Evolutionary conservation across 92 coral and sea anemone species (phyloP), one percentile per base, ranked within the genome.

Genomic region (Paragorgia papillata): DNA sequence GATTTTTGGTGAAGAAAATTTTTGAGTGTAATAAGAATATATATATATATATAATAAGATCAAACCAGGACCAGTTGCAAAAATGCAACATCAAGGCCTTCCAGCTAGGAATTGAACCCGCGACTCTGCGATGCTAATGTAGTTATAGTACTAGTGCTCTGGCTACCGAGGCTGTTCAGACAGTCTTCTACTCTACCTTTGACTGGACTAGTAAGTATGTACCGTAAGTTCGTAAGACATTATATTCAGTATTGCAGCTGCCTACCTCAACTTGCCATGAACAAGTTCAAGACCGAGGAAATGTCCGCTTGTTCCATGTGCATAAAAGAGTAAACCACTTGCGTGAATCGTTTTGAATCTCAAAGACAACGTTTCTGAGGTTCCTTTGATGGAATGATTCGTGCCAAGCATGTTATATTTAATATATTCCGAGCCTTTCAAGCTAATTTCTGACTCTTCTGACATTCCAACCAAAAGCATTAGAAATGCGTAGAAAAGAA

Each of bases 201-300:
- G n/a, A n/a, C n/a, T n/a, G n/a, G n/a, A n/a, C n/a, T n/a, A n/a
- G n/a, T n/a, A n/a, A n/a, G n/a, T n/a, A n/a, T n/a, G n/a, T n/a
- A n/a, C n/a, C n/a, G n/a, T n/a, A n/a, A n/a, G n/a, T n/a, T n/a
- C n/a, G n/a, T n/a, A n/a, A n/a, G n/a, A n/a, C n/a, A n/a, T n/a
- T n/a, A n/a, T n/a, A n/a, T n/a, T n/a, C n/a, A n/a, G 19, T 9
- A 28, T 14, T 46, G 33, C 30, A 64, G 43, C 29, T 8, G 67
- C 89, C 44, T 67, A 93, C 97, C 97, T 83, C 17, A 93, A 56
- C 63, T 79, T 85, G 33, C 97, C 90, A 13, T 93, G 96, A 53
- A 90, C 63, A n/a, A 93, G 83, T 43, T 93, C 97, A 28, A 93
- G 68, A n/a, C 91, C 79, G n/a, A 93, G 56, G 27, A 82, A 92